phyloP scores from a whole-genome alignment of 2,113 vertebrate species.

The Odobenus rosmarus region DNA sequence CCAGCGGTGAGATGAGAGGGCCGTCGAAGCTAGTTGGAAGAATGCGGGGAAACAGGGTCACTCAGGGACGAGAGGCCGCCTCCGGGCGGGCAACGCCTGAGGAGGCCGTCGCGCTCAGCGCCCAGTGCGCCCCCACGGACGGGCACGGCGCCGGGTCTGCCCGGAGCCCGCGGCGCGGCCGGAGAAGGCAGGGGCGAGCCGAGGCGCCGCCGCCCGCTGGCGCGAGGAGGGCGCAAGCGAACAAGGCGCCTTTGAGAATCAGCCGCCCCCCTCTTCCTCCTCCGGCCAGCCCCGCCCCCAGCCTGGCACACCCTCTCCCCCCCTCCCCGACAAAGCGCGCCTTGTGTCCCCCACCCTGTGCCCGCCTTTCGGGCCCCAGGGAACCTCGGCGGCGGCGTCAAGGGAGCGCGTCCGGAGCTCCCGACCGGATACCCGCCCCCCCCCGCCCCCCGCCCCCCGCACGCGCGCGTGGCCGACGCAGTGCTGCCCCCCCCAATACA shows the following conservation, averaged over 20 bases:
- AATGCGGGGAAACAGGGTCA: conserved; percentile 43
- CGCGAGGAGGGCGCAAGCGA: conserved; percentile 39
- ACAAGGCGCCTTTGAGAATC: conserved; percentile 80
- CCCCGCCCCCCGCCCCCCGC: neutral
- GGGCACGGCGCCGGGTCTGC: conserved; percentile 67
- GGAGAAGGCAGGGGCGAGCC: neutral
- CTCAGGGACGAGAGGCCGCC: conserved; percentile 34
- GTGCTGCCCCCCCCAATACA: neutral
- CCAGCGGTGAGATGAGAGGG: neutral
- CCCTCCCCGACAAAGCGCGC: conserved; percentile 69
- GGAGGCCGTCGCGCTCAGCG: neutral
- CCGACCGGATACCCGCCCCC: neutral
- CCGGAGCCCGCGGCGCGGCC: conserved; percentile 61
- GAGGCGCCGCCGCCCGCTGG: conserved; percentile 71
- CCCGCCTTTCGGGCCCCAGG: conserved; percentile 18
- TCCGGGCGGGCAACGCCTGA: neutral
- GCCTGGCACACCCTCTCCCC: conserved; percentile 57
- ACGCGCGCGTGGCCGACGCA: neutral
- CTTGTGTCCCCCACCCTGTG: conserved; percentile 67
- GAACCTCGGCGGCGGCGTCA: neutral
- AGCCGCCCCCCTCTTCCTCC: neutral
- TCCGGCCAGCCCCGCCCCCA: conserved; percentile 46
- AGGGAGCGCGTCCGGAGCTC: neutral
- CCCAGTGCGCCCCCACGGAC: conserved; percentile 6
- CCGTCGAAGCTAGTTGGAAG: neutral